phyloP scores from a whole-genome alignment of 2,797 vertebrate genomes.

The Sphaeramia orbicularis region DNA sequence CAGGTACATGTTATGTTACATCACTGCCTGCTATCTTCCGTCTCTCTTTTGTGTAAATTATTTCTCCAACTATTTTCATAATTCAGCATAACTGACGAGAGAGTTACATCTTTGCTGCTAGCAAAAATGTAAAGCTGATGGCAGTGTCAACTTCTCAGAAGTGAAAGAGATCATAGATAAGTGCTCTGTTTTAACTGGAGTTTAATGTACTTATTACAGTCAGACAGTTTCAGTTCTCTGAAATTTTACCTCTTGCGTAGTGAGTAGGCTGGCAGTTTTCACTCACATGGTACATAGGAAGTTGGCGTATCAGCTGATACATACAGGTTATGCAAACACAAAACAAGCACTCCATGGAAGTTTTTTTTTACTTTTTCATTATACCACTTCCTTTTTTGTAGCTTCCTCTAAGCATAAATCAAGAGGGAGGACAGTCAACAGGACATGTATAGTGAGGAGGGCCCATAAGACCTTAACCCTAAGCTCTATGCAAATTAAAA shows the following conservation, averaged over 20 bases:
- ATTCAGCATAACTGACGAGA: conserved; percentile 26
- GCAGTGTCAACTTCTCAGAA: background rate
- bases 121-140: background rate
- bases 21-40: conserved; percentile 7
- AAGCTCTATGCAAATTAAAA: no score
- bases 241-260: background rate
- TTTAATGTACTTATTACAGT: background rate
- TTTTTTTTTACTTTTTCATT: no score
- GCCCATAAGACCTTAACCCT: no score
- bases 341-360: no score
- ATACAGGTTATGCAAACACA: no score
- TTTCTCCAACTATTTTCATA: conserved; percentile 20
- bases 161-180: conserved; percentile 2
- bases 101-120: background rate
- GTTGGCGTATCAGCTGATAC: background rate
- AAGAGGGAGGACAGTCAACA: no score
- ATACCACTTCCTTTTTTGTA: no score
- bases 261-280: no score
- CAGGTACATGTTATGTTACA: background rate
- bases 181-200: background rate
- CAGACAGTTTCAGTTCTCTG: conserved; percentile 32
- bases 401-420: no score
- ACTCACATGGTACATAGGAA: background rate
- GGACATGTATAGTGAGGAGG: no score
- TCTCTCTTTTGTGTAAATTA: conserved; percentile 3